These are phyloP conservation scores for Trichonephila clavipes DNA, from an alignment of 1,140 invertebrate species.

Conservation along the genomic window DNA sequence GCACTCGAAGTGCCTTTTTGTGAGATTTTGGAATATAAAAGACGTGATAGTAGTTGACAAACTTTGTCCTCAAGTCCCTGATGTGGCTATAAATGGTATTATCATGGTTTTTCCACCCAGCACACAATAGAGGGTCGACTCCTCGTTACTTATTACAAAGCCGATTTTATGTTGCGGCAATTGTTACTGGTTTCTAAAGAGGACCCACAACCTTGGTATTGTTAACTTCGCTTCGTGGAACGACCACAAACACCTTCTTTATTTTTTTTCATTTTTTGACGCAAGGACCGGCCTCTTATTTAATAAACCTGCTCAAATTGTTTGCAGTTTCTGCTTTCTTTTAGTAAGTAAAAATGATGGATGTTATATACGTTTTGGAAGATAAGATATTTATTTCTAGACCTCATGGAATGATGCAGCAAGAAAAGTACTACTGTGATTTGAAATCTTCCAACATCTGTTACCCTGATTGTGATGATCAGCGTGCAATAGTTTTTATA, in stretches of 20 bases:
- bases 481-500: too few species aligned
- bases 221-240: slow-evolving; percentile 56
- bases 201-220: slow-evolving; percentile 73
- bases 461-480: too few species aligned
- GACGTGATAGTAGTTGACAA: too few species aligned
- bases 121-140: slow-evolving; percentile 65
- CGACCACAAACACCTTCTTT: background rate
- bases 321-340: slow-evolving; percentile 1
- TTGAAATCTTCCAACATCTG: too few species aligned
- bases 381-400: too few species aligned
- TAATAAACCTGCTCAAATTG: slow-evolving; percentile 25
- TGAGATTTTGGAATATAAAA: too few species aligned
- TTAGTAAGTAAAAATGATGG: slow-evolving; percentile 9
- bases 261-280: slow-evolving; percentile 7
- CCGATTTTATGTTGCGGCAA: slow-evolving; percentile 65
- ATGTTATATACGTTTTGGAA: slow-evolving; percentile 28
- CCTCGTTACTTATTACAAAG: slow-evolving; percentile 61
- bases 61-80: background rate
- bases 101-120: slow-evolving; percentile 24
- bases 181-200: slow-evolving; percentile 70
- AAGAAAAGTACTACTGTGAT: too few species aligned
- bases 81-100: slow-evolving; percentile 22
- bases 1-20: background rate
- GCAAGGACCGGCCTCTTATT: background rate
- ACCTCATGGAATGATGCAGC: too few species aligned